Evolutionary conservation across 2,888 invertebrate genomes (phyloP), one percentile per base, ranked within the genome.

Genomic region (Laspeyria flexula): DNA sequence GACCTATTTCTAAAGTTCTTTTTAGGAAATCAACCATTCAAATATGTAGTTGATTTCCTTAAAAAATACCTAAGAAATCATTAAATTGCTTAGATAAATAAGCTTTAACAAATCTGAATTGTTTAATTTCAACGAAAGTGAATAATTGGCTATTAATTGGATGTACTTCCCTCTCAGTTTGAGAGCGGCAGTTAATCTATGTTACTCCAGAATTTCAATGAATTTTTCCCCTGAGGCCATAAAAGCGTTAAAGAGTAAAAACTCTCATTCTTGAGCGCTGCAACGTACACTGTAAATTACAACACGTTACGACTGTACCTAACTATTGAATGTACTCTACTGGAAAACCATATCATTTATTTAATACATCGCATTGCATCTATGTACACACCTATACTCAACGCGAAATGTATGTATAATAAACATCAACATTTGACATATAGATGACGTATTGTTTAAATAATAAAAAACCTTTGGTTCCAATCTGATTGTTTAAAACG

Each of bases 151-250:
- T 15, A 27, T 35, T 51, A 58, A 58, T 65, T 47, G 38, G 35
- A 33, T 46, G 50, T 66, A 53, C 52, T 34, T 35, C 11, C 55
- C 63, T 52, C 43, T 39, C 44, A 53, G 52, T 59, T 59, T 62
- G 49, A 50, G 13, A 25, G 27, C n/a, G 42, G 50, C 52, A 59
- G 62, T 65, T 55, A 62, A 62, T 65, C 55, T 55, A 48, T 40
- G 51, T 50, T 59, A 48, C 55, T 45, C 34, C 34, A 42, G 50
- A 61, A 64, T 61, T 65, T 65, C 52, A 53, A 65, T 65, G 55
- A 62, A 47, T 65, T 65, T 62, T 59, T 55, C 65, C 57, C 64
- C 52, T 42, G 60, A 47, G 65, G 52, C 65, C 48, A 66, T 66
- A 66, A 63, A 65, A 66, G 43, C 25, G 63, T 43, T 49, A 51